Evolutionary conservation across 2,797 vertebrate species (phyloP), one percentile per base, ranked within the genome.

Genomic region (Chaenodraco wilsoni): DNA sequence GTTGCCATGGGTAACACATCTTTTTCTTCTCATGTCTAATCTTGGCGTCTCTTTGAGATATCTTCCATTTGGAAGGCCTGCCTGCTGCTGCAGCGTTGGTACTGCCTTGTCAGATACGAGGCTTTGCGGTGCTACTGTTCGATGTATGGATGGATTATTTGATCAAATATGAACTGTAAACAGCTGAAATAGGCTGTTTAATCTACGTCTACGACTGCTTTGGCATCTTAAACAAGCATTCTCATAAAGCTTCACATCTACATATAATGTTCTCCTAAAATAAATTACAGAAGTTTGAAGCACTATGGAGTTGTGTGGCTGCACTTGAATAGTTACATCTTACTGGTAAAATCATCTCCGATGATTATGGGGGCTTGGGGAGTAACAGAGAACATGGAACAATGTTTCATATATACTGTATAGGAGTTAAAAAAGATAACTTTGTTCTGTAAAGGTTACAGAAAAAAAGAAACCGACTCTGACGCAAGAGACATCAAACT

Each of bases 1-100:
- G 94, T 94, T 95, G 93, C 94, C 90, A 95, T 89, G 90, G 94
- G 93, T 91, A 93, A 94, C 93, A 78, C 87, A 89, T 92, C 76
- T 91, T 88, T 78, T 85, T 78, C 89, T 85, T 83, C 85, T 88
- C 82, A 80, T 87, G 86, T 85, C 88, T 91, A 90, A 91, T 90
- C 90, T 90, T 88, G 87, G 89, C 86, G 82, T 89, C 83, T 90
- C 84, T 89, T 89, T 91, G 79, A 87, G 84, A 88, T 89, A 83
- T 89, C 82, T 79, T 84, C 82, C 69, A 67, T 87, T 84, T 82
- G 86, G 84, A 88, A 85, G 78, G 82, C 73, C 78, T 85, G 89
- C 64, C 69, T 88, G 84, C 78, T 62, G 2, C 74, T 67, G 84
- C 84, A 72, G 74, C 80, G 52, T 58, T 85, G 87, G 81, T 84